Conservation (phyloP, 2,888 invertebrate genomes). For the Ormyrus pomaceus region DNA sequence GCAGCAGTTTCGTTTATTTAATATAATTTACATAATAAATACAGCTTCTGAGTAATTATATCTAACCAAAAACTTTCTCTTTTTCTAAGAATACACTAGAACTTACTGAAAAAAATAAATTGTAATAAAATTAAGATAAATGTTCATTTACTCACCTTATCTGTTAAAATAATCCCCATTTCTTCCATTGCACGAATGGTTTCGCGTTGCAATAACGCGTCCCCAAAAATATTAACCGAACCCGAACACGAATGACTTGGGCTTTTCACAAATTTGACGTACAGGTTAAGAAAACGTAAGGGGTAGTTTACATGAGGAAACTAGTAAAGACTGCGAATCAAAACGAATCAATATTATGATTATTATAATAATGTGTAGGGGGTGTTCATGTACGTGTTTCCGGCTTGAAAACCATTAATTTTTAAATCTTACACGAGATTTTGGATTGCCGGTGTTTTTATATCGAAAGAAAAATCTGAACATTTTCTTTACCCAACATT, state of each 20-base stretch:
- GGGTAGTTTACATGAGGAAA: constrained; percentile 19
- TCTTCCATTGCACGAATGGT: constrained; percentile 82
- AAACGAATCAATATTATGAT: too few species aligned
- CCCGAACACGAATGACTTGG: constrained; percentile 67
- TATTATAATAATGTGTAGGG: too few species aligned
- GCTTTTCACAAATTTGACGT: constrained; percentile 60
- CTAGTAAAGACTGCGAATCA: too few species aligned
- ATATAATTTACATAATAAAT: too few species aligned
- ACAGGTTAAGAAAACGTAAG: constrained; percentile 34
- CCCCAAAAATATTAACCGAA: constrained; percentile 8
- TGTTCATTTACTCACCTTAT: constrained; percentile 82
- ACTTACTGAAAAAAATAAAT: background rate
- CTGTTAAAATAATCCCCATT: constrained; percentile 86
- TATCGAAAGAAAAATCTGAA: too few species aligned
- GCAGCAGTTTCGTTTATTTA: too few species aligned
- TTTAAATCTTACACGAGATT: too few species aligned
- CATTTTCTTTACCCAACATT: too few species aligned
- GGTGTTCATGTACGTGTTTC: too few species aligned
- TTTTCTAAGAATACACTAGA: background rate
- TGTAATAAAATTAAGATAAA: background rate
- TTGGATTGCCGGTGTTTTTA: too few species aligned
- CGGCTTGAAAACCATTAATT: too few species aligned
- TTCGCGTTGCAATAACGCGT: constrained; percentile 27
- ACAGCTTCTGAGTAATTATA: background rate
- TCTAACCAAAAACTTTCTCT: constrained; percentile 33